Conservation (phyloP, 2,888 invertebrate species). For the Tortrix viridana region DNA sequence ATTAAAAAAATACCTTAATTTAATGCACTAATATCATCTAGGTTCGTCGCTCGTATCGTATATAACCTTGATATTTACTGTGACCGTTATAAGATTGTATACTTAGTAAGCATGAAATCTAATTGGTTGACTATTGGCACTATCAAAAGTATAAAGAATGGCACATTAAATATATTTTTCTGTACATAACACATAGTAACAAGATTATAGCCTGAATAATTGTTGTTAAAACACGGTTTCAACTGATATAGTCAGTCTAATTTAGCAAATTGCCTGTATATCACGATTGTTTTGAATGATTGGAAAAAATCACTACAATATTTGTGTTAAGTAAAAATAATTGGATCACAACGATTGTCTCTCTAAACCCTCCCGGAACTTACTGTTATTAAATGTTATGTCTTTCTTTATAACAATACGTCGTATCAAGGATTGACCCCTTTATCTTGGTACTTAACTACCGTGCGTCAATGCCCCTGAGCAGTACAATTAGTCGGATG, state of each 20-base stretch:
- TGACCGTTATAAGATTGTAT: no score
- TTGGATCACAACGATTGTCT: slow-evolving; percentile 5
- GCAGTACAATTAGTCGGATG: slow-evolving; percentile 40
- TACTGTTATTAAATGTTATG: slow-evolving; percentile 7
- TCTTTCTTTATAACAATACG: slow-evolving; percentile 15
- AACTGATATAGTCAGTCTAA: not conserved
- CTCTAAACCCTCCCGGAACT: slow-evolving; percentile 24
- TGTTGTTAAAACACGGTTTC: not conserved
- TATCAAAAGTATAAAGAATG: no score
- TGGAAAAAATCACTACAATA: not conserved
- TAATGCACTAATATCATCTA: no score
- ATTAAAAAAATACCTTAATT: no score
- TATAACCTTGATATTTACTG: no score
- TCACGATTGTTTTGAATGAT: slow-evolving; percentile 16
- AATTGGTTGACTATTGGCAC: no score
- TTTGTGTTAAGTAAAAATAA: slow-evolving; percentile 2
- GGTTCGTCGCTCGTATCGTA: no score
- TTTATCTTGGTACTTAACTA: slow-evolving; percentile 6
- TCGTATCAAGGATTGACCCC: slow-evolving; percentile 21
- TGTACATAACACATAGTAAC: no score
- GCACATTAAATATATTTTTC: no score
- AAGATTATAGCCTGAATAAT: no score
- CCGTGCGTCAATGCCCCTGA: slow-evolving; percentile 59
- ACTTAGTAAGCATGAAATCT: no score
- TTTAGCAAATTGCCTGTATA: not conserved